Evolutionary conservation across 2,113 vertebrate species (phyloP).

Genomic region (Saccopteryx bilineata): DNA sequence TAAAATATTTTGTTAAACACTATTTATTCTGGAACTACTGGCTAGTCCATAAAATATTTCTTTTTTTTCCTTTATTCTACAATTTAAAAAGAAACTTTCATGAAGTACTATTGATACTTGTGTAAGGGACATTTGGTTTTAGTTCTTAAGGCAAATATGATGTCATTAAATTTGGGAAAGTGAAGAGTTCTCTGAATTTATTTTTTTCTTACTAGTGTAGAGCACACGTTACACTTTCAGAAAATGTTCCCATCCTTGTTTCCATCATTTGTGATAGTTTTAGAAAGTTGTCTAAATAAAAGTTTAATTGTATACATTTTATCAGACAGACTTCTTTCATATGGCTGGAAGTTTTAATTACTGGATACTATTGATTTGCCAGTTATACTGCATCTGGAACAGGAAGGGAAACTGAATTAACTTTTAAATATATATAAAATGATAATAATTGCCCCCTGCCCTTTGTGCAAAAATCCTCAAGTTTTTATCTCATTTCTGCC

Average conservation of each 20-base stretch:
- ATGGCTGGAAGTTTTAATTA: constrained; percentile 1
- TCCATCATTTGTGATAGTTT: constrained; percentile 30
- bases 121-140: background rate
- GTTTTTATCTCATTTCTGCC: constrained; percentile 47
- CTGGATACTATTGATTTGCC: background rate
- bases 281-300: constrained; percentile 34
- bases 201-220: background rate
- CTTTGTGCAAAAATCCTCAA: background rate
- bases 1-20: background rate
- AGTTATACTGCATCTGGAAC: background rate
- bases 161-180: background rate
- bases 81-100: background rate
- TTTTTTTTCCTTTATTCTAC: background rate
- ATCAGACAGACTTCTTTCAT: background rate
- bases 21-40: background rate
- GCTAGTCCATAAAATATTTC: background rate
- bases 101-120: background rate
- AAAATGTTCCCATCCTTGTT: background rate
- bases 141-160: background rate
- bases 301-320: background rate
- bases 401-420: background rate
- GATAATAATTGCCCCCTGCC: background rate
- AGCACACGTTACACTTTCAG: background rate
- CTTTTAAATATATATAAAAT: constrained; percentile 16
- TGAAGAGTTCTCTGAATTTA: background rate